phyloP scores from a whole-genome alignment of 2,888 invertebrate genomes.

The Lasioglossum malachurum region DNA sequence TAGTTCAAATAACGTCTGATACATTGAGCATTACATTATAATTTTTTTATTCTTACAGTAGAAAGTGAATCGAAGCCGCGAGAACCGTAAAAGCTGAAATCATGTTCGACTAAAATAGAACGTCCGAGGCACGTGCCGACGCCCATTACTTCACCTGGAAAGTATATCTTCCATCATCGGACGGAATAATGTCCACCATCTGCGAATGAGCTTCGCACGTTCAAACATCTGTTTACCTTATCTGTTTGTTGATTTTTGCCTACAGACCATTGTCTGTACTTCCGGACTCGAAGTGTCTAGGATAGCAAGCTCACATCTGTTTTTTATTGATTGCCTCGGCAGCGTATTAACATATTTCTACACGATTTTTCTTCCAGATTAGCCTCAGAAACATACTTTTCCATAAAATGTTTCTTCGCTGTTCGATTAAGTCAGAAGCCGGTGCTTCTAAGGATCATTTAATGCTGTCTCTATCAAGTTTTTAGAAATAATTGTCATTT shows the following conservation, averaged over 20 bases:
- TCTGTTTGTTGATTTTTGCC: not conserved
- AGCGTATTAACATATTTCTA: no score
- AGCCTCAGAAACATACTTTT: no score
- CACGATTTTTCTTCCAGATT: no score
- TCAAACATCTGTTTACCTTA: conserved; percentile 8
- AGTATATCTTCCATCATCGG: not conserved
- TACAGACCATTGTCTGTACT: no score
- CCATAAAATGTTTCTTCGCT: no score
- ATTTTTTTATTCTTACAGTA: not conserved
- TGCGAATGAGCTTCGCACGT: not conserved
- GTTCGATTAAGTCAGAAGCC: no score
- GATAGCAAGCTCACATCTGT: not conserved
- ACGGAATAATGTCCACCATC: not conserved
- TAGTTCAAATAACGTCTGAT: not conserved
- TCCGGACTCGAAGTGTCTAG: no score
- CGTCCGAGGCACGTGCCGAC: not conserved
- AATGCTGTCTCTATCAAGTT: no score
- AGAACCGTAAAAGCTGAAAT: not conserved
- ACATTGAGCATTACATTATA: not conserved
- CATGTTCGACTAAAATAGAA: not conserved
- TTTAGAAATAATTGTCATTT: no score
- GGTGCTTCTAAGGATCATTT: no score
- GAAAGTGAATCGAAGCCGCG: not conserved
- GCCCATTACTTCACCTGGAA: not conserved
- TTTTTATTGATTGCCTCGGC: not conserved